Evolutionary conservation across 2,113 vertebrate genomes (phyloP), one percentile per base, ranked within the genome.

Genomic region (Fulmarus glacialis): DNA sequence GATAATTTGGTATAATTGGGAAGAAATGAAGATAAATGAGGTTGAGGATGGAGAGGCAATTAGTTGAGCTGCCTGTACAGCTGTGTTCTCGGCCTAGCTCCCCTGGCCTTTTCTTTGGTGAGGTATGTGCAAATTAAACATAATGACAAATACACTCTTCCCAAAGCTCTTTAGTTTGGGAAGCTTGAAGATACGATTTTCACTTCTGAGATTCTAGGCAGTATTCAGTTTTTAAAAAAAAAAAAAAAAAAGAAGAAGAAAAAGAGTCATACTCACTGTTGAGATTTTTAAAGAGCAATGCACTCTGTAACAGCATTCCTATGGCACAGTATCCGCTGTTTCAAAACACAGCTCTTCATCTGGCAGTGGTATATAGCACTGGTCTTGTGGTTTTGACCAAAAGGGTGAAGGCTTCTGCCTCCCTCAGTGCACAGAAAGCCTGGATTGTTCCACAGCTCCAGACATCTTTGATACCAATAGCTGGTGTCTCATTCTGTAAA

Each of bases 21-120:
- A 99, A 99, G 98, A 99, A 99, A 99, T 99, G 98, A 99, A 99
- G 99, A 99, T 99, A 99, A 99, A 99, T 99, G 99, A 99, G 98
- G 98, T 98, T 97, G 98, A 99, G 98, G 98, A 98, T 98, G 98
- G 98, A 98, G 98, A 99, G 98, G 98, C 98, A 99, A 99, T 99
- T 99, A 99, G 99, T 96, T 98, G 97, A 98, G 98, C 98, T 90
- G 97, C 97, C 98, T 97, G 98, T 99, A 98, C 99, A 99, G 99
- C 98, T 99, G 99, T 98, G 99, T 98, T 98, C 98, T 98, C 97
- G 34, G 98, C 97, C 98, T 97, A 97, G 95, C 95, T 99, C 98
- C 98, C 98, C 94, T 98, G 98, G 98, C 98, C 98, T 98, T 98
- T 98, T 96, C 97, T 97, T 98, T 98, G 97, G 97, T 98, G 98